Evolutionary conservation across 2,113 vertebrate genomes (phyloP), one percentile per base, ranked within the genome.

Genomic region (Dromas ardeola): DNA sequence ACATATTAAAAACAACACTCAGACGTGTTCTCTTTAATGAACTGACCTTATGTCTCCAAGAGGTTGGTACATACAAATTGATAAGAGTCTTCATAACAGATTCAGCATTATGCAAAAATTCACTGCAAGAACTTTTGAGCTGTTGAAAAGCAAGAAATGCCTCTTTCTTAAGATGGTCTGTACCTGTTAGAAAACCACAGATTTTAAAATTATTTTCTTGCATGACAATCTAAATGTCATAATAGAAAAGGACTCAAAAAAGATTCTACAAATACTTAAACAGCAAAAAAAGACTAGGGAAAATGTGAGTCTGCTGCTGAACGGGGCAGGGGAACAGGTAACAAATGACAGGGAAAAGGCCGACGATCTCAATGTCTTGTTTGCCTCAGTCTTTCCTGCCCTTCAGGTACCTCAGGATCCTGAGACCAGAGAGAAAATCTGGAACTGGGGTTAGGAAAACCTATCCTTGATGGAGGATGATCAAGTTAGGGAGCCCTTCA

Each of bases 271-370:
- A 45, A 42, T 36, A 34, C 25, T 47, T 79, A 74, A 66, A 49
- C 2, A 45, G 29, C 50, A 74, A 82, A 74, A 86, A 40, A 43
- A 2, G 22, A 18, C 9, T 21, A 2, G 3, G 19, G 16, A 74
- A 86, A 90, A 69, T 0, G 1, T 19, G 20, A 61, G 5, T 15
- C 20, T 67, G 2, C 6, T 78, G 53, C 38, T 69, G 8, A 81
- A 63, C 0, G 1, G 17, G 17, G 1, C 13, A 40, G 43, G 19
- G 27, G 34, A 73, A 43, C 8, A 21, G 8, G 9, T 59, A 15
- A 53, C 27, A 73, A 88, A 69, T 21, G 16, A 32, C 22, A 29
- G 0, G 0, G n/a, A 53, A 49, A 65, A 70, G 13, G 19, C 6
- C 52, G 21, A 58, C 34, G 15, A 49, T 73, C 38, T 81, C 34